Base-by-base conservation (phyloP, 2,888 invertebrate species). In the Drosophila leonis region DNA sequence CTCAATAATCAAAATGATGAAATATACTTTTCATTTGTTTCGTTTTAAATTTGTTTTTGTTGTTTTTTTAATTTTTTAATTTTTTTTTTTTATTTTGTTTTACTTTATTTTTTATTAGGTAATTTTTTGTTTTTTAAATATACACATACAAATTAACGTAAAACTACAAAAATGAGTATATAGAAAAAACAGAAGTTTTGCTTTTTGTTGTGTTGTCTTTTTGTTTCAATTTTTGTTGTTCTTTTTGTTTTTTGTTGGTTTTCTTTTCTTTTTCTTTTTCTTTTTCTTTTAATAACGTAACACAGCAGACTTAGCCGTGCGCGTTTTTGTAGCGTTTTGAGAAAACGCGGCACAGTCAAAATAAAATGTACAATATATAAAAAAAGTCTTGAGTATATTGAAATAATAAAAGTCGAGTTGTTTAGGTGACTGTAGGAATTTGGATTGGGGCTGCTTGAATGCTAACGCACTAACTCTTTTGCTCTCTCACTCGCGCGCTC, bases 281-380 rank as follows among this genome's bases (percentile, higher is more conserved):
- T 52, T 74, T 66, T 75, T 76, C 84, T 90, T 78, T 56, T 68
- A 72, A 82, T 92, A 91, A 91, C 92, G 92, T 93, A 93, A 92
- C 92, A 93, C 92, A 93, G 92, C 93, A 90, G 86, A 92, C 92
- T 90, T 90, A 60, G 90, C 83, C 71, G 65, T 56, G 61, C 69
- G 80, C 76, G 73, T 67, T 69, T 65, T 65, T 46, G 9, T 54
- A 29, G 68, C 65, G 75, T 52, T 44, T 55, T 46, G 56, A 48
- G 48, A 12, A 64, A 75, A 75, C 75, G 69, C 78, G 78, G 39
- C 74, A 70, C 87, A 83, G 83, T 83, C 84, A 72, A 72, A 61
- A 71, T 75, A 65, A 78, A 54, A 57, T 52, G 60, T 74, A 70
- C 55, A 70, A 68, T 70, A 72, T 72, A 72, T 49, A 74, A 70